Conservation (phyloP, 2,888 invertebrate species). For the Leucophenga maculata region DNA sequence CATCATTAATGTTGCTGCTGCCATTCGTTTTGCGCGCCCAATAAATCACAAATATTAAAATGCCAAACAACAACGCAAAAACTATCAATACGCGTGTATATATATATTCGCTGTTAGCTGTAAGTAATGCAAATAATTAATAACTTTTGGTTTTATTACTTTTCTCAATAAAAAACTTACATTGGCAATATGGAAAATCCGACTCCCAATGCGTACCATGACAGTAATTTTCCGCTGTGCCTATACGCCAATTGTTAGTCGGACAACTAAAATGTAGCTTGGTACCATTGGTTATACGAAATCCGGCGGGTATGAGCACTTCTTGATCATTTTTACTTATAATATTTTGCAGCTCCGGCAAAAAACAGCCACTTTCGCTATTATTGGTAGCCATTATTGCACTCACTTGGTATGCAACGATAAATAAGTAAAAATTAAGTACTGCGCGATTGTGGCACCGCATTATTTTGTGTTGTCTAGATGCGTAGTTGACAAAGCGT, state of each 20-base stretch:
- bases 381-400: no score
- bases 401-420: not conserved
- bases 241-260: constrained; percentile 29
- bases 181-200: constrained; percentile 39
- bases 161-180: constrained; percentile 28
- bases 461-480: not conserved
- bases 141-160: not conserved
- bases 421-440: not conserved
- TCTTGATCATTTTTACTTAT: constrained; percentile 27
- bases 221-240: constrained; percentile 29
- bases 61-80: constrained; percentile 27
- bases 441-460: not conserved
- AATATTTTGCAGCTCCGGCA: constrained; percentile 36
- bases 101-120: constrained; percentile 30
- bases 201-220: constrained; percentile 22
- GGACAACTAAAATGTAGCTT: constrained; percentile 36
- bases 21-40: constrained; percentile 20
- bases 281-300: constrained; percentile 24
- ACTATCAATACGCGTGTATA: constrained; percentile 19
- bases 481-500: constrained; percentile 1
- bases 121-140: constrained; percentile 5
- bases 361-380: constrained; percentile 23
- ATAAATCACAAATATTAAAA: constrained; percentile 27
- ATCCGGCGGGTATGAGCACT: constrained; percentile 29
- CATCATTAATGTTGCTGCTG: no score